Evolutionary conservation across 2,113 vertebrate species (phyloP).

Genomic region (Protomyctophum bolini): DNA sequence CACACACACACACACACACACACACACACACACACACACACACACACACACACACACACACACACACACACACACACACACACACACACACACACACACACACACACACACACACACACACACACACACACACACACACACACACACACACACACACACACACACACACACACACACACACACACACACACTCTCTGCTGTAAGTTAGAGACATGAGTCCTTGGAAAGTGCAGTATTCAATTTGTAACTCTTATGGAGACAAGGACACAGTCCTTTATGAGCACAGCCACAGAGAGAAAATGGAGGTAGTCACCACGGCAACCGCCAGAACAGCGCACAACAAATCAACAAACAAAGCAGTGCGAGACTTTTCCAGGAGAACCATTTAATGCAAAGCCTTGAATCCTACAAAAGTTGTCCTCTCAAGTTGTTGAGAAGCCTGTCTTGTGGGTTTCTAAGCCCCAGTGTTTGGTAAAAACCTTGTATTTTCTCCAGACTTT

Average conservation of each 20-base stretch:
- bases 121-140: slow-evolving; percentile 1
- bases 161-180: slow-evolving; percentile 39
- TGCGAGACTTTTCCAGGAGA: slow-evolving; percentile 69
- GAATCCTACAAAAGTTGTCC: slow-evolving; percentile 73
- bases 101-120: neutral
- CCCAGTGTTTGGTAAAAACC: slow-evolving; percentile 64
- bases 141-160: slow-evolving; percentile 12
- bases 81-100: slow-evolving; percentile 7
- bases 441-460: slow-evolving; percentile 63
- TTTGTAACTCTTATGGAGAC: slow-evolving; percentile 80
- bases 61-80: neutral
- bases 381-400: slow-evolving; percentile 73
- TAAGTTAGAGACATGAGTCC: slow-evolving; percentile 76
- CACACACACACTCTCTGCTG: slow-evolving; percentile 57
- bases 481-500: slow-evolving; percentile 59
- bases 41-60: neutral
- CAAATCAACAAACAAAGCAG: slow-evolving; percentile 77
- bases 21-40: slow-evolving; percentile 1
- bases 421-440: slow-evolving; percentile 68
- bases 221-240: slow-evolving; percentile 80
- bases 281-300: slow-evolving; percentile 75
- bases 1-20: neutral
- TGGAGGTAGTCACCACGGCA: slow-evolving; percentile 77
- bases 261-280: slow-evolving; percentile 79
- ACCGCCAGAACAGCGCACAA: slow-evolving; percentile 74